Evolutionary conservation across 2,888 invertebrate genomes (phyloP), one percentile per base, ranked within the genome.

Genomic region (Volucella inanis): DNA sequence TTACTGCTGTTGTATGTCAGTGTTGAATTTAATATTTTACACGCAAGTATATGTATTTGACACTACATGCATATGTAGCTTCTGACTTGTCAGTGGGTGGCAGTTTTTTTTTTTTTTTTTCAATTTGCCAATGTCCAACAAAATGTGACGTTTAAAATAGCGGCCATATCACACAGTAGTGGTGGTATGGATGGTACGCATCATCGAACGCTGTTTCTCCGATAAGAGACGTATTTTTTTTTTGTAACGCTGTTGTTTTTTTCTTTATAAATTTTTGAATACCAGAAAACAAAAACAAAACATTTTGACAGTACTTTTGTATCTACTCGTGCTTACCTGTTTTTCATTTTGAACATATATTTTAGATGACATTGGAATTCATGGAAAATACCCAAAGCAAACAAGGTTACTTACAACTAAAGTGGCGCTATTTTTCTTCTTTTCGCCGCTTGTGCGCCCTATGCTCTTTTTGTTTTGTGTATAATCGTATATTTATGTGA

Each of bases 341-440:
- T 70, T 70, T 57, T 22, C 59, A 38, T 59, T 70, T 12, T 18
- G 12, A 18, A 14, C 3, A 18, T 38, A 1, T 65, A 50, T 57
- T 59, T 67, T 31, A 12, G 57, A 59, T 18, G 61, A 61, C 64
- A 71, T 75, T 79, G 79, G 47, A 84, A 84, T 75, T 71, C 14
- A 71, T 79, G 84, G 84, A 84, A 84, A 84, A 75, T 79, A 49
- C 75, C 75, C 79, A 84, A 83, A 79, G 61, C 75, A 79, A 79
- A 79, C 65, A 75, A 70, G 75, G 79, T 71, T 67, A 81, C 57
- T 15, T 43, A 52, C 45, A 18, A 31, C 31, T 6, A 31, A 41
- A 59, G 65, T 59, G 61, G 67, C 14, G 67, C 49, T 81, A 75
- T 74, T 57, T 78, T 31, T 31, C 31, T 31, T 31, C 4, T 31